These are phyloP conservation scores for Rhombomys opimus DNA, from an alignment of 2,113 vertebrate genomes.

Conservation along the genomic window DNA sequence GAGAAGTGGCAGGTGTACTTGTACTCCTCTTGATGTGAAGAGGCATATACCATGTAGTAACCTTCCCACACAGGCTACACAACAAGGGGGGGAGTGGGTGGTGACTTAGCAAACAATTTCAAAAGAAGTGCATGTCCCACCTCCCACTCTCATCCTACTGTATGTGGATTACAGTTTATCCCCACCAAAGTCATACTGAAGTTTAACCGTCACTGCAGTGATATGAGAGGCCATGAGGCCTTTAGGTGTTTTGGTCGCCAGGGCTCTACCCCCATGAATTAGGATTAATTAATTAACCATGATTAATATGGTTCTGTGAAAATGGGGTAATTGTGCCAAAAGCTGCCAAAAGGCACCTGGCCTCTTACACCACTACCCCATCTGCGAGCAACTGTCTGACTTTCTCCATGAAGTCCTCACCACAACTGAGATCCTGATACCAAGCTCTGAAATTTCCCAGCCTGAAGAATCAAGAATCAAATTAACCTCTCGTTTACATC, in stretches of 20 bases:
- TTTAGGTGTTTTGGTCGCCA: background rate
- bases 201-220: background rate
- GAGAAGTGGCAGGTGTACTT: background rate
- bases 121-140: background rate
- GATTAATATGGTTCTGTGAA: background rate
- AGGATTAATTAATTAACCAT: too few species aligned
- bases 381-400: background rate
- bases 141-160: background rate
- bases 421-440: background rate
- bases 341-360: background rate
- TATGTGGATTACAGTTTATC: background rate
- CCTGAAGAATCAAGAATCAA: background rate
- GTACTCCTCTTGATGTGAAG: background rate
- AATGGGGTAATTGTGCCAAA: background rate
- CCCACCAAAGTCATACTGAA: background rate
- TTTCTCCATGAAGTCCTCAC: background rate
- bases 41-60: accelerated
- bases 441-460: background rate
- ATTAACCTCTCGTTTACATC: background rate
- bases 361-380: background rate
- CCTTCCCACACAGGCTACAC: background rate
- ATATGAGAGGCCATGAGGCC: background rate
- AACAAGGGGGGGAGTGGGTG: accelerated
- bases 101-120: background rate
- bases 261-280: background rate